Base-by-base conservation (phyloP, 2,888 invertebrate species). In the Aromia moschata region DNA sequence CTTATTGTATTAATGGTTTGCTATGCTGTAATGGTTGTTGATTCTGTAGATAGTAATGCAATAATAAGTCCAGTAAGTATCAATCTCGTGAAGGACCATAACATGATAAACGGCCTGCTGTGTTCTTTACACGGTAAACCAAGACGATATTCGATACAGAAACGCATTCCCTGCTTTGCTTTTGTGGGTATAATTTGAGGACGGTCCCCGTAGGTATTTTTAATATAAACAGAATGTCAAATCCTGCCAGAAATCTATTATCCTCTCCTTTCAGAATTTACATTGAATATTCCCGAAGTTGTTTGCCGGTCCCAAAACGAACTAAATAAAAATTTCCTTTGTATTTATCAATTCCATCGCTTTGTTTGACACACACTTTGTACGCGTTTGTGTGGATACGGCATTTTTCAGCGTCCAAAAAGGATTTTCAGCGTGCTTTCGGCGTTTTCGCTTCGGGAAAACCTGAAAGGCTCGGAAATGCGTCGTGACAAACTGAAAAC, bases 321-420 rank as follows among this genome's bases (percentile, higher is more conserved):
- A 30, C 51, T 20, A 51, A 51, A 51, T 51, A 51, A 36, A 40
- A 51, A 38, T 51, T 44, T 51, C 51, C 40, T 37, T 51, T 51
- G 51, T 51, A 51, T 40, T 51, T 51, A 51, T 40, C 51, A 51
- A 51, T 30, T 40, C 51, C 40, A 40, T 38, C 18, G 18, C 30
- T 51, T 51, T 51, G 51, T 51, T 51, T 51, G 51, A 15, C 40
- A n/a, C 40, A 30, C 20, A 40, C 40, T 14, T 30, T 49, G 37
- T 51, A 40, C 30, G 40, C 40, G 25, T 14, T 30, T 49, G 37
- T 51, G 51, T 40, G 40, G 38, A 16, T 38, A 18, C 18, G 25
- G 36, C 49, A 25, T 49, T 49, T 51, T 51, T 38, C 16, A 15
- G 40, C 4, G 40, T 30, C 12, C 30, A 16, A 40, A 40, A 16